Conservation (phyloP, 2,113 vertebrate species). For the Erpornis zantholeuca region DNA sequence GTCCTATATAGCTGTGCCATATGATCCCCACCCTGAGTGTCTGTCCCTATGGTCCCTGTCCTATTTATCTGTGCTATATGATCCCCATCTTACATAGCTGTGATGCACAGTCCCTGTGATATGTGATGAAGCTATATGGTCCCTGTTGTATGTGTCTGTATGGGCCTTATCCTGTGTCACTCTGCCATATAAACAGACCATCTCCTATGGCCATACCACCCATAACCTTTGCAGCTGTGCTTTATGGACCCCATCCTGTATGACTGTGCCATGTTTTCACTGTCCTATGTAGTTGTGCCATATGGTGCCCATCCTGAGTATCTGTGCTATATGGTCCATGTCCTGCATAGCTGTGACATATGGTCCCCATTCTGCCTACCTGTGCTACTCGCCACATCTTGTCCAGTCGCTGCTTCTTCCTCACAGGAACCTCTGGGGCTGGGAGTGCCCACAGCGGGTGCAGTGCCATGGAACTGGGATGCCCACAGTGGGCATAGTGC, state of each 20-base stretch:
- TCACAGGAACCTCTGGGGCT: not conserved
- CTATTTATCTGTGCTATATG: not conserved
- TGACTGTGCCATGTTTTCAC: not conserved
- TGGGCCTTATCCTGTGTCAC: not conserved
- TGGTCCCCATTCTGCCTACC: not conserved
- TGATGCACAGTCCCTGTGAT: not conserved
- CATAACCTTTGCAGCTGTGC: not conserved
- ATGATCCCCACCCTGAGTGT: not conserved
- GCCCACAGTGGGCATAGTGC: fast-evolving
- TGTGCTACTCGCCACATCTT: not conserved
- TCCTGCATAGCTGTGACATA: fast-evolving
- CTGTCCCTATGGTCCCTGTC: not conserved
- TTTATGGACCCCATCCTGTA: no score
- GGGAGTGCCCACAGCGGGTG: not conserved
- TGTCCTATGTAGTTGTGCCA: not conserved
- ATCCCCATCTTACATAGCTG: fast-evolving
- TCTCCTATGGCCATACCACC: not conserved
- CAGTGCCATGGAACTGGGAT: not conserved
- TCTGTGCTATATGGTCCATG: not conserved
- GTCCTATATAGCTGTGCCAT: not conserved
- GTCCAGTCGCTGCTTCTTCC: not conserved
- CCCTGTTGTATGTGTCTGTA: not conserved
- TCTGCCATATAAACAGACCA: not conserved
- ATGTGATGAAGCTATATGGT: fast-evolving
- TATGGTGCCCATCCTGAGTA: not conserved